Evolutionary conservation across 2,797 vertebrate species (phyloP), one percentile per base, ranked within the genome.

Genomic region (Eupleurogrammus muticus): DNA sequence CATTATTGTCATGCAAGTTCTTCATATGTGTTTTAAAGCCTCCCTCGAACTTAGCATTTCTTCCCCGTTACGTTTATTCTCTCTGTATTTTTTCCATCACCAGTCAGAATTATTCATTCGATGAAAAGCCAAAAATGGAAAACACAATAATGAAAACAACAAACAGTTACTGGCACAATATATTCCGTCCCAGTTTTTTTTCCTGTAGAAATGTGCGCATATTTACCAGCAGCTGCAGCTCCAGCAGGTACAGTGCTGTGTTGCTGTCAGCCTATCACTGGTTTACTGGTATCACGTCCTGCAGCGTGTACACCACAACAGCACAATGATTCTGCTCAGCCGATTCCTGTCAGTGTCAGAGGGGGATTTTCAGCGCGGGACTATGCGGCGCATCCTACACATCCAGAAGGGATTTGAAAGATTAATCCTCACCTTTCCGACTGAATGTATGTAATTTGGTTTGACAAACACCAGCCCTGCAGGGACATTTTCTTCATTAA

Each of bases 401-500:
- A 88, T 83, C 81, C 87, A 88, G 87, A 88, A 90, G 86, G 87
- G 88, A 90, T 91, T 85, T 92, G 80, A 93, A 94, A 92, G 89
- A 91, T 92, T 91, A 87, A 94, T 93, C 89, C 87, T 85, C 80
- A 91, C 90, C 88, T 91, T 93, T 93, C 86, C 83, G 67, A 89
- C 83, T 89, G 89, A 89, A 93, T 88, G 87, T 94, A 92, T 92
- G 89, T 93, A 90, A 93, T 94, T 93, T 91, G 87, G 85, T 92
- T 90, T 92, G 92, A 94, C 92, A 94, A 94, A 94, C 93, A 91
- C 80, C 68, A 80, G 77, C 78, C 90, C 85, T 86, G 75, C 74
- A 82, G 91, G 92, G 91, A 93, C 83, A 44, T 87, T 92, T 87
- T 75, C 91, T 91, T 94, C 93, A 94, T 94, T 93, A 94, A 94